Evolutionary conservation across 2,113 vertebrate species (phyloP).

Genomic region (Myotis davidii): DNA sequence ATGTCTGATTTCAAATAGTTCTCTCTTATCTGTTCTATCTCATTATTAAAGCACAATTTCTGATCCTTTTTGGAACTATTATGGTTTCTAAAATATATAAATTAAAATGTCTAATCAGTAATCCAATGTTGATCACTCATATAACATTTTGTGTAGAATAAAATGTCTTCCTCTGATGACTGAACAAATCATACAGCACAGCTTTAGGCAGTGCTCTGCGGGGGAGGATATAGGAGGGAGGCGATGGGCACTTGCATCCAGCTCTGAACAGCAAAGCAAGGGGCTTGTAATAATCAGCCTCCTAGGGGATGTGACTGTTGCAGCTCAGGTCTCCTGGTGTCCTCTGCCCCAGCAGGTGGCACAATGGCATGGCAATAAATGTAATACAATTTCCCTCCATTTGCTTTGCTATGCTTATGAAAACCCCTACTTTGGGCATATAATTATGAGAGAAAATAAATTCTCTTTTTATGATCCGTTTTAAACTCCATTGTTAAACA

Average conservation of each 20-base stretch:
- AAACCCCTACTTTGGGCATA: neutral
- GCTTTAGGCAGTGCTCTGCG: neutral
- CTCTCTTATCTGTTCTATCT: neutral
- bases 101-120: neutral
- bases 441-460: conserved; percentile 4
- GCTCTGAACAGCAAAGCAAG: neutral
- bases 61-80: neutral
- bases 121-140: neutral
- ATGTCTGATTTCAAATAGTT: neutral
- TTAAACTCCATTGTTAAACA: conserved; percentile 23
- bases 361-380: conserved; percentile 27
- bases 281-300: neutral
- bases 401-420: conserved; percentile 51
- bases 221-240: neutral
- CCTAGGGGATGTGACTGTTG: neutral
- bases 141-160: neutral
- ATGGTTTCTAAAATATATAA: neutral
- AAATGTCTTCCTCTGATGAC: neutral
- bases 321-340: neutral
- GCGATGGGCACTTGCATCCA: rapidly evolving
- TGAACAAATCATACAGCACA: neutral
- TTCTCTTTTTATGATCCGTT: neutral
- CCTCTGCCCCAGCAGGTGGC: conserved; percentile 59
- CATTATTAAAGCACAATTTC: neutral
- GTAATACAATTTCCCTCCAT: conserved; percentile 1